phyloP scores from a whole-genome alignment of 2,113 vertebrate genomes.

The Marmota monax region DNA sequence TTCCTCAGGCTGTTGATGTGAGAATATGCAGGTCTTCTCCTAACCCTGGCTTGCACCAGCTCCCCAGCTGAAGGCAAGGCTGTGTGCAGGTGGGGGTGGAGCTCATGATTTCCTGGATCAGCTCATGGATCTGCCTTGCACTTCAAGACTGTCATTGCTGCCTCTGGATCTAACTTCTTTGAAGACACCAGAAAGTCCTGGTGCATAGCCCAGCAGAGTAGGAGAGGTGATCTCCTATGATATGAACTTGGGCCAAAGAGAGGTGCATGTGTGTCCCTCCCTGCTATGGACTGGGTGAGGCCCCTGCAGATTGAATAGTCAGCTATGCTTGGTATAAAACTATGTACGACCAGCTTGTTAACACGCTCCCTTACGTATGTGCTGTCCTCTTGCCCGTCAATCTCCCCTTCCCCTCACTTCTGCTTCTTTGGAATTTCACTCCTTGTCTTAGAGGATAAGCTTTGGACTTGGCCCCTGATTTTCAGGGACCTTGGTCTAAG shows the following conservation, averaged over 20 bases:
- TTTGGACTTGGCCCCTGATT: neutral
- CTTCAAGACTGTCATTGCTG: neutral
- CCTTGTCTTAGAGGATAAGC: neutral
- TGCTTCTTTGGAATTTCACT: neutral
- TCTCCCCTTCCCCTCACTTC: neutral
- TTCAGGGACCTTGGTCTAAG: neutral
- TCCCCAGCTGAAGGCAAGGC: neutral
- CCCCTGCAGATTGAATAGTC: neutral
- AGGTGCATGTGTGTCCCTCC: neutral
- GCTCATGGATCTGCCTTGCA: too few relatives aligned
- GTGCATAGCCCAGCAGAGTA: neutral
- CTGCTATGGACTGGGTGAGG: neutral
- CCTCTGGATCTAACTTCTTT: neutral
- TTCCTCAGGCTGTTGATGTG: neutral
- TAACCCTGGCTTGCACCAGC: neutral
- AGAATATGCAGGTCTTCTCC: neutral
- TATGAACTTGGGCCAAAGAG: neutral
- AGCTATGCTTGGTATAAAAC: neutral
- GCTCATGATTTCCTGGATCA: neutral
- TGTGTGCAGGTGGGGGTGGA: neutral
- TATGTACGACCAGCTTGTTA: fast-evolving
- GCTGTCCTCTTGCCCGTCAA: neutral
- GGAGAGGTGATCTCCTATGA: neutral
- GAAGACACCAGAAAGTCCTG: neutral
- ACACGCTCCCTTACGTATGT: fast-evolving